Evolutionary conservation across 2,888 invertebrate species (phyloP).

Genomic region (Seira musarum): DNA sequence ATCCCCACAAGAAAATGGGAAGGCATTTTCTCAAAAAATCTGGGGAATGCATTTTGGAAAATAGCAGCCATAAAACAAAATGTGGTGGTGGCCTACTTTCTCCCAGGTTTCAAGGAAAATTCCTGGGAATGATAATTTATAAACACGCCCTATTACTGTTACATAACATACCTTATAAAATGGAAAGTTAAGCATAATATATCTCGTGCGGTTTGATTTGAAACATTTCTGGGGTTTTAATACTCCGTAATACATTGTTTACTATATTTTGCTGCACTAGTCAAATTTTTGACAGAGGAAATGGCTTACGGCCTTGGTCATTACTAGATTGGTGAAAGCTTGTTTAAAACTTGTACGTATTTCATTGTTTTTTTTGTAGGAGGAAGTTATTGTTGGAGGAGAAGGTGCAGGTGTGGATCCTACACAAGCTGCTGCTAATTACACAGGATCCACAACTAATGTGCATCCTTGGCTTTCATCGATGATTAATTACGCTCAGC

Average conservation of each 20-base stretch:
- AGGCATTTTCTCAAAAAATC: neutral
- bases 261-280: too few species aligned
- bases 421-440: constrained; percentile 79
- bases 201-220: too few species aligned
- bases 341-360: too few species aligned
- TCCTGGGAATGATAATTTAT: neutral
- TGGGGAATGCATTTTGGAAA: constrained; percentile 19
- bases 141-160: too few species aligned
- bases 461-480: constrained; percentile 99
- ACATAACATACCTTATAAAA: too few species aligned
- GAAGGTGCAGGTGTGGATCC: constrained; percentile 75
- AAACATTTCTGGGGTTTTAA: too few species aligned
- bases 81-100: constrained; percentile 42
- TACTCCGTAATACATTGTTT: too few species aligned
- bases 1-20: neutral
- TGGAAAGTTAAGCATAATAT: too few species aligned
- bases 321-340: too few species aligned
- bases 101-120: neutral
- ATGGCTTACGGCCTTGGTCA: too few species aligned
- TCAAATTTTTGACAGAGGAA: too few species aligned
- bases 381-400: constrained; percentile 45
- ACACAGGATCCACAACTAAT: constrained; percentile 98
- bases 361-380: constrained; percentile 54
- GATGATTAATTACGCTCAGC: constrained; percentile 99
- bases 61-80: constrained; percentile 19